Percentiles rank a stretch among this genome's conserved stretches.
Evolutionary conservation across 1,140 invertebrate genomes (phyloP).

Genomic region (Brachionus calyciflorus): DNA sequence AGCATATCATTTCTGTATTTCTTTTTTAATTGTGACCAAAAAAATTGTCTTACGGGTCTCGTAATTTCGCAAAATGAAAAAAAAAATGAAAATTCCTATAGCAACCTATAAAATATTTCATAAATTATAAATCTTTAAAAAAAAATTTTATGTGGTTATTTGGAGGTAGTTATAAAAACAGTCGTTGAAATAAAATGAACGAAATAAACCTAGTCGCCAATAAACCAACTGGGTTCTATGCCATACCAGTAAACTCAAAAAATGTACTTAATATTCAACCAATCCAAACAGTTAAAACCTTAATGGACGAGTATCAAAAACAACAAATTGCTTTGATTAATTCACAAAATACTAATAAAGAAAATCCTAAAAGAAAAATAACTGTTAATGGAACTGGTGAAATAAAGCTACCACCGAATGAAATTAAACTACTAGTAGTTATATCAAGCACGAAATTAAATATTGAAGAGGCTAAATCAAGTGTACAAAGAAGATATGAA

Average conservation of each 20-base stretch:
- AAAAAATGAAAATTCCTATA: no score
- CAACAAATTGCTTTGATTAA: background rate
- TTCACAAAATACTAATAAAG: slow-evolving; percentile 7
- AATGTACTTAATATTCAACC: background rate
- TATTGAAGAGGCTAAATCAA: slow-evolving; percentile 56
- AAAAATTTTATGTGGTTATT: no score
- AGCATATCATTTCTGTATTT: no score
- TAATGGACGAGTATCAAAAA: slow-evolving; percentile 15
- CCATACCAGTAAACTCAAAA: slow-evolving; percentile 6
- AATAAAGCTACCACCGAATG: slow-evolving; percentile 53
- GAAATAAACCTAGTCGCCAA: background rate
- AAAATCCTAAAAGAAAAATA: slow-evolving; percentile 43
- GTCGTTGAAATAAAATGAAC: no score
- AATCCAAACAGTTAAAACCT: background rate
- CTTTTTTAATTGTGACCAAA: no score
- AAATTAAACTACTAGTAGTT: slow-evolving; percentile 52
- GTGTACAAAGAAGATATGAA: slow-evolving; percentile 54
- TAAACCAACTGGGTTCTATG: slow-evolving; percentile 1
- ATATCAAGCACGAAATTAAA: slow-evolving; percentile 52
- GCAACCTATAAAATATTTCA: no score
- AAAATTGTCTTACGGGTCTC: no score
- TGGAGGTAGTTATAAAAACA: no score
- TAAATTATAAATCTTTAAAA: no score
- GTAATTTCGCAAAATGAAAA: no score
- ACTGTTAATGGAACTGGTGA: slow-evolving; percentile 55